Percentiles rank a stretch among this genome's conserved stretches.
These are phyloP conservation scores for Limenitis camilla DNA, from an alignment of 2,888 invertebrate species.

Conservation along the genomic window DNA sequence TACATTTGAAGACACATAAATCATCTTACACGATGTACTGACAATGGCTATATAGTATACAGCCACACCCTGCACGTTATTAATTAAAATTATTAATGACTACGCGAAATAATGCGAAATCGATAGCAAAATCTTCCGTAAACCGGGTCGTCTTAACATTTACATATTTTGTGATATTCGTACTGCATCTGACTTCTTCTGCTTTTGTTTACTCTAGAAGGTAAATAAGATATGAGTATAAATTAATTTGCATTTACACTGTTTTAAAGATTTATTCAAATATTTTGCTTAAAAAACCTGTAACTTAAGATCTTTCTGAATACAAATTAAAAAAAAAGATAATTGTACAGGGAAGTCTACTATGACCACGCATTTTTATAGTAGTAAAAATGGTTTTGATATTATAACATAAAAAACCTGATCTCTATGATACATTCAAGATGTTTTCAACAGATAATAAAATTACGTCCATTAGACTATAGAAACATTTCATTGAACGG, in stretches of 20 bases:
- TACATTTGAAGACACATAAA: conserved; percentile 50
- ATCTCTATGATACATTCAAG: too few species aligned
- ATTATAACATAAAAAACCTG: too few species aligned
- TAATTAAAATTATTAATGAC: conserved; percentile 72
- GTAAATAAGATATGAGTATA: too few species aligned
- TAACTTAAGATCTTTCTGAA: too few species aligned
- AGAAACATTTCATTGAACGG: conserved; percentile 38
- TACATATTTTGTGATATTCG: background rate
- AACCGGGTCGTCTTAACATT: background rate
- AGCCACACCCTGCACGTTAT: conserved; percentile 46
- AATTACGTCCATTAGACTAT: background rate
- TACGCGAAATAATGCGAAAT: conserved; percentile 62
- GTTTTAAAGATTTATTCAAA: too few species aligned
- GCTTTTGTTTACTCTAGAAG: too few species aligned
- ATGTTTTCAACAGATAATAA: background rate
- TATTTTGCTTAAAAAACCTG: too few species aligned
- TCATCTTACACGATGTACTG: conserved; percentile 51
- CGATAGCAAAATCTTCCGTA: conserved; percentile 33
- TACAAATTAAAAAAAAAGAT: too few species aligned
- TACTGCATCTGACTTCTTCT: background rate
- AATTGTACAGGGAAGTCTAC: too few species aligned
- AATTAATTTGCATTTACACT: too few species aligned
- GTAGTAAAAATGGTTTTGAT: too few species aligned
- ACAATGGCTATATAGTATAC: conserved; percentile 43
- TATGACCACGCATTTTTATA: too few species aligned